Conservation (phyloP, 2,797 vertebrate genomes). For the Odontamblyopus lacepedii region DNA sequence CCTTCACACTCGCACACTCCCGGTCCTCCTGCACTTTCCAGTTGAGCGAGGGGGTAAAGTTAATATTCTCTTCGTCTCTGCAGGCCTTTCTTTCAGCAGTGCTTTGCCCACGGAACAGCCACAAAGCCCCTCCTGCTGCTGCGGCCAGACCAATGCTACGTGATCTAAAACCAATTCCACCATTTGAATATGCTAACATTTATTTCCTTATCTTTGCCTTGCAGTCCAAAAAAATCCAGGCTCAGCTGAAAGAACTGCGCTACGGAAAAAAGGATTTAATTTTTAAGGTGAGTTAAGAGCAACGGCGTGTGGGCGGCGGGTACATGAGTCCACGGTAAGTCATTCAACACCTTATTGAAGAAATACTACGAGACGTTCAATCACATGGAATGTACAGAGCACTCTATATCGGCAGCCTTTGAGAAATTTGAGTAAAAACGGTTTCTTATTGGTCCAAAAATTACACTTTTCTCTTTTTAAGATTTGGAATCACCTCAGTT, state of each 20-base stretch:
- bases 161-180: conserved; percentile 83
- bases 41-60: conserved; percentile 3
- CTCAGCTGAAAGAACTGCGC: conserved; percentile 96
- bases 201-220: conserved; percentile 81
- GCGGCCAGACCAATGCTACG: conserved; percentile 72
- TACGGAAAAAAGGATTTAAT: conserved; percentile 99
- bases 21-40: background rate
- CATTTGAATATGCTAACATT: conserved; percentile 77
- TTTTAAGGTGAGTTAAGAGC: conserved; percentile 91
- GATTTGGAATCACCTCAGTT: too few relatives aligned
- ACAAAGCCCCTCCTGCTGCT: conserved; percentile 73
- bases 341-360: background rate
- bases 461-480: too few relatives aligned
- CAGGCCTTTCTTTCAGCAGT: conserved; percentile 68
- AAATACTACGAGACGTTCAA: background rate
- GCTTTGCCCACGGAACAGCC: conserved; percentile 71
- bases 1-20: background rate
- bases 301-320: conserved; percentile 46
- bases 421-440: background rate
- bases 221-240: conserved; percentile 97
- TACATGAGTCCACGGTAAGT: conserved; percentile 44
- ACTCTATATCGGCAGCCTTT: background rate
- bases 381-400: background rate
- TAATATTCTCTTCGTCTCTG: conserved; percentile 73
- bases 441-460: background rate